Evolutionary conservation across 1,140 invertebrate species (phyloP), one percentile per base, ranked within the genome.

Genomic region (Cephus cinctus): DNA sequence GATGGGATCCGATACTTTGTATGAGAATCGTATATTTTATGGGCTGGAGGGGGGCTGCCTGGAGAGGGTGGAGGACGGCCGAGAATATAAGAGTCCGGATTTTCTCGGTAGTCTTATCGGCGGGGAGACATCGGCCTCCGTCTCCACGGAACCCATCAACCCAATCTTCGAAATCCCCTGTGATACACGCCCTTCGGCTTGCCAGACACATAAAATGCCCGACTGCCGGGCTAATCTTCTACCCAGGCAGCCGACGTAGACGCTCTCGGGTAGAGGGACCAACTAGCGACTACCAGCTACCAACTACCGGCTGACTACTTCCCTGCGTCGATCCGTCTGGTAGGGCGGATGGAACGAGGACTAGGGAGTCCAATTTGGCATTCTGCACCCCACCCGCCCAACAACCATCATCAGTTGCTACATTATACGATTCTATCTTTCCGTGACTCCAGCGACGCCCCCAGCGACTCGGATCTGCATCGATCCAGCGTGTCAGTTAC

Each of bases 91-190:
- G n/a, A 8, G 25, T n/a, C 25, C 6, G 25, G 25, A 27, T 27
- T 27, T 27, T 18, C 15, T 15, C 21, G 43, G 50, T 56, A 53
- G 50, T 52, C 54, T 56, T 56, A 56, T 56, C 50, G 35, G 19
- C 9, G 11, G 5, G 5, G 14, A 32, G 12, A 27, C 48, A 19
- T 15, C 3, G 4, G 3, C 16, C n/a, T n/a, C 9, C 15, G 19
- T 20, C 40, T 39, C 49, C 14, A 40, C 34, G 49, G 52, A 44
- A 27, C 25, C 53, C 50, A 58, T 61, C 59, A 56, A 54, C 49
- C 40, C 56, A 58, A 61, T 61, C 46, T 57, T 61, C 56, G 35
- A 47, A 61, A 61, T 61, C 59, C 59, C 51, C 40, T 12, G 54
- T 56, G 56, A 61, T 61, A 54, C 54, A 56, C 56, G 51, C 48